Evolutionary conservation across 2,888 invertebrate species (phyloP).

Genomic region (Chymomyza amoena): DNA sequence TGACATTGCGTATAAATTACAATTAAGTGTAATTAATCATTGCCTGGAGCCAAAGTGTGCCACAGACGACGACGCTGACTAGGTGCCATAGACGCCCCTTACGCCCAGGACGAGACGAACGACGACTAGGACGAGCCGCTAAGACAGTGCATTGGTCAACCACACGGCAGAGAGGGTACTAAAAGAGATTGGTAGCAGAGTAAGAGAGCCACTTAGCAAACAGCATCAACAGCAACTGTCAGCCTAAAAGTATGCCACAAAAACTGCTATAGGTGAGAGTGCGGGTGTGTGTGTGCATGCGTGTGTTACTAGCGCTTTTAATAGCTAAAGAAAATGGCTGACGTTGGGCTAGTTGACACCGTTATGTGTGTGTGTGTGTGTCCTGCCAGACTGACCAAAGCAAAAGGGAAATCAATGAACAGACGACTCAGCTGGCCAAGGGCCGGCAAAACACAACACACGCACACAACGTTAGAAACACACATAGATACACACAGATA

Average conservation of each 20-base stretch:
- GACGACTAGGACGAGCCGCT: neutral
- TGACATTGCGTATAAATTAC: constrained; percentile 57
- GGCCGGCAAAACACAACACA: neutral
- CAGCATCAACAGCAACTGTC: neutral
- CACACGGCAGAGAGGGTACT: neutral
- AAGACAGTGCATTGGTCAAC: neutral
- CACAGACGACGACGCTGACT: neutral
- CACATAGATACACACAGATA: neutral
- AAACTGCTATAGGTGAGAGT: neutral
- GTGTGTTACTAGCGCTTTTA: constrained; percentile 6
- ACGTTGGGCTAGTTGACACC: constrained; percentile 7
- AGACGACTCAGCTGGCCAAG: constrained; percentile 30
- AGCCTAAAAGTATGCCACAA: neutral
- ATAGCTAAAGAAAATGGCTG: neutral
- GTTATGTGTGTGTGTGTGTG: neutral
- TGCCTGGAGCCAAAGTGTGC: constrained; percentile 23
- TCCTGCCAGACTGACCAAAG: constrained; percentile 27
- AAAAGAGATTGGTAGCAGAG: neutral
- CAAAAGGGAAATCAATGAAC: constrained; percentile 64
- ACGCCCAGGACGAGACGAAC: neutral
- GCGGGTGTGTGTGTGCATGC: neutral
- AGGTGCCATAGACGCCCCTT: constrained; percentile 18
- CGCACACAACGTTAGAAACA: neutral
- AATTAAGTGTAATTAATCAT: constrained; percentile 72
- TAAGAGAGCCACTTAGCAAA: neutral